A percentile compares a stretch with the other conserved stretches of the same genome.
Conservation (phyloP, 2,113 vertebrate species). For the Heteronetta atricapilla region DNA sequence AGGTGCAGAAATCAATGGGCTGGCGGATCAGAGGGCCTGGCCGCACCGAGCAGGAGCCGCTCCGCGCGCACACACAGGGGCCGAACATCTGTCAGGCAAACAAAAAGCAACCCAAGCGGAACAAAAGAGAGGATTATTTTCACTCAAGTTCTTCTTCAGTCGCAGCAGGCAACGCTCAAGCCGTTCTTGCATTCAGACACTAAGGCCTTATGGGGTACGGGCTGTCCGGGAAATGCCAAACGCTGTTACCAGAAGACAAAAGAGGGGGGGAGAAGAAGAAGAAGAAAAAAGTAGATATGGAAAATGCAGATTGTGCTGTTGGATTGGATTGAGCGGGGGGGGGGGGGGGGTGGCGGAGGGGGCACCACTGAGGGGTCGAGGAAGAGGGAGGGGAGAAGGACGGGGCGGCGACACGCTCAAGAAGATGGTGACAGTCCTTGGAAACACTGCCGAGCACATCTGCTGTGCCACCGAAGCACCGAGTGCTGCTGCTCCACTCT, state of each 20-base stretch:
- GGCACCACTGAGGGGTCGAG: not conserved
- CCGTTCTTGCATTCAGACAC: slow-evolving; percentile 65
- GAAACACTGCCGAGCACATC: not conserved
- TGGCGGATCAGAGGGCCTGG: slow-evolving; percentile 61
- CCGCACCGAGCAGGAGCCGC: slow-evolving; percentile 38
- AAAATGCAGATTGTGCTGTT: slow-evolving; percentile 39
- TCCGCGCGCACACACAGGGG: slow-evolving; percentile 58
- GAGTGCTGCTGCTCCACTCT: not conserved
- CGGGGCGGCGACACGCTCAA: not conserved
- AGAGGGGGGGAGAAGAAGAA: not conserved
- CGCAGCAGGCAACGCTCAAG: slow-evolving; percentile 77
- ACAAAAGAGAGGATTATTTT: slow-evolving; percentile 80
- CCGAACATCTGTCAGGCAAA: slow-evolving; percentile 79
- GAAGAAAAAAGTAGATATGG: slow-evolving; percentile 14
- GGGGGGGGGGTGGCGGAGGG: slow-evolving; percentile 3
- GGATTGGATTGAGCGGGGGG: not conserved
- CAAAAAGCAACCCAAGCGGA: slow-evolving; percentile 73
- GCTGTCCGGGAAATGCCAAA: slow-evolving; percentile 70
- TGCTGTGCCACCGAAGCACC: not conserved
- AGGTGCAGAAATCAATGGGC: slow-evolving; percentile 70
- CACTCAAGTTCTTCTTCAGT: slow-evolving; percentile 76
- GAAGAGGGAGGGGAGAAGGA: not conserved
- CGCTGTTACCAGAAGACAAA: slow-evolving; percentile 63
- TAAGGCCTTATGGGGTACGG: slow-evolving; percentile 59
- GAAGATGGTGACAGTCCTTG: not conserved